A percentile compares a stretch with the other conserved stretches of the same genome.
These are phyloP conservation scores for Chaunax sp. DNA, from an alignment of 2,797 vertebrate species.

Conservation along the genomic window DNA sequence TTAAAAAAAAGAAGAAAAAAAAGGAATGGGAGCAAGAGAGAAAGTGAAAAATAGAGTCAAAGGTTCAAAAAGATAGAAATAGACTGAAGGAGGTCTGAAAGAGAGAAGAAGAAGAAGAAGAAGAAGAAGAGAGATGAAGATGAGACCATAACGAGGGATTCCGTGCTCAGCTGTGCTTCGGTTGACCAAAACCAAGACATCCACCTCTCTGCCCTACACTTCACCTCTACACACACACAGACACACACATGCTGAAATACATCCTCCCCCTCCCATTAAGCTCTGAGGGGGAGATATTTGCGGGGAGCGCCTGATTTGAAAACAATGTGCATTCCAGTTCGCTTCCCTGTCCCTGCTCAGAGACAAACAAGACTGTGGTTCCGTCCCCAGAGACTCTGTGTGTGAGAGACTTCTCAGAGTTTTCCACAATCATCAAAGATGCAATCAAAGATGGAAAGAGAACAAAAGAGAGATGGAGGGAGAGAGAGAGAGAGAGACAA, in stretches of 20 bases:
- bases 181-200: conserved; percentile 43
- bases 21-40: neutral
- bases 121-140: conserved; percentile 8
- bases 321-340: conserved; percentile 74
- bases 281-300: conserved; percentile 71
- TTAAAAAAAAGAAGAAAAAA: neutral
- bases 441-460: conserved; percentile 48
- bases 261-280: conserved; percentile 33
- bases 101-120: neutral
- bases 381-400: conserved; percentile 46
- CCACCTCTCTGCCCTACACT: conserved; percentile 11
- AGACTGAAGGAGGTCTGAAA: neutral
- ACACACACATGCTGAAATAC: conserved; percentile 25
- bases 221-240: conserved; percentile 13
- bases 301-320: conserved; percentile 66
- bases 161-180: conserved; percentile 35
- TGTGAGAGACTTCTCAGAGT: conserved; percentile 23
- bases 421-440: conserved; percentile 64
- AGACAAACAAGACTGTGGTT: conserved; percentile 72
- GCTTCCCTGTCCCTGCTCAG: conserved; percentile 28
- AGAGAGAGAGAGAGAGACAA: conserved; percentile 16
- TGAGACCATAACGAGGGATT: conserved; percentile 16
- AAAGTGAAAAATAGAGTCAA: neutral
- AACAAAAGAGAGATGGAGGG: conserved; percentile 7
- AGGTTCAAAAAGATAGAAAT: neutral